A percentile compares a stretch with the other conserved stretches of the same genome.
Evolutionary conservation across 1,140 invertebrate species (phyloP).

Genomic region (Zaprionus davidi): DNA sequence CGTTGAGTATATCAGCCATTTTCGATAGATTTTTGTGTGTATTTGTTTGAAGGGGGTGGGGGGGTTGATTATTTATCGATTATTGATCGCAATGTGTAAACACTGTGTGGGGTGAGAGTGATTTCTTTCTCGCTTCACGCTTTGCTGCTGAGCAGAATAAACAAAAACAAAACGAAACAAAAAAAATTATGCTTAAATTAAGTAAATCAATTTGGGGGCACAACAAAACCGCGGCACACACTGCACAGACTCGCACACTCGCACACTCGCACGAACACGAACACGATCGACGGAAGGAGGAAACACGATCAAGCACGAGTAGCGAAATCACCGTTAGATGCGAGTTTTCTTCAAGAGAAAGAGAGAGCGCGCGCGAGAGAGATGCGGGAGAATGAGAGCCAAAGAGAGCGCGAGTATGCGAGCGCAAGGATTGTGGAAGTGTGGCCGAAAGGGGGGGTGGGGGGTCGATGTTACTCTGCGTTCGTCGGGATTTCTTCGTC

Average conservation of each 20-base stretch:
- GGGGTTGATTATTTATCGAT: constrained; percentile 31
- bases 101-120: constrained; percentile 1
- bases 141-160: constrained; percentile 42
- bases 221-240: constrained; percentile 7
- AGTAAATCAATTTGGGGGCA: constrained; percentile 17
- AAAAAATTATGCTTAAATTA: constrained; percentile 53
- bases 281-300: constrained; percentile 8
- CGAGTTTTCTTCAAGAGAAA: not conserved
- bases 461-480: constrained; percentile 13
- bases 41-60: not conserved
- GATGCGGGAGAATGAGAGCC: not conserved
- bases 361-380: constrained; percentile 5
- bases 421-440: not conserved
- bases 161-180: constrained; percentile 48
- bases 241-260: constrained; percentile 14
- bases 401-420: constrained; percentile 1
- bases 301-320: not conserved
- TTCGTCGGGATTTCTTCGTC: constrained; percentile 13
- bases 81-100: constrained; percentile 25
- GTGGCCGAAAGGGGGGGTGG: constrained; percentile 16
- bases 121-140: constrained; percentile 38
- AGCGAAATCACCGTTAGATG: constrained; percentile 3
- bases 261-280: constrained; percentile 11
- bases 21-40: constrained; percentile 36
- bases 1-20: constrained; percentile 78